phyloP scores from a whole-genome alignment of 2,113 vertebrate species.

The Circaetus cinerascens region DNA sequence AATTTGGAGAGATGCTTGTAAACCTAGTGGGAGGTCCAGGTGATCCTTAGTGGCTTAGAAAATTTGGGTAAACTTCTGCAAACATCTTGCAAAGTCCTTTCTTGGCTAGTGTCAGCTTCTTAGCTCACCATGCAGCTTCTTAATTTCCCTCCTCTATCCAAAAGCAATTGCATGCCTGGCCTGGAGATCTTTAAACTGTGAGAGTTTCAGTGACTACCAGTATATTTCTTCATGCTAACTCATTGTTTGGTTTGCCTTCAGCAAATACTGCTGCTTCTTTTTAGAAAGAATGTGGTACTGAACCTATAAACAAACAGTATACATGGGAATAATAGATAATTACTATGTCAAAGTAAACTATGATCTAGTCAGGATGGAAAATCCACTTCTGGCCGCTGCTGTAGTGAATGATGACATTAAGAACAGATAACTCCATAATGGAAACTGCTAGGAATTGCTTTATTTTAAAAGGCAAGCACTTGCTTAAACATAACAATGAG shows the following conservation, averaged over 20 bases:
- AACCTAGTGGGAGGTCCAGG: neutral
- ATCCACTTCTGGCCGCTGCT: neutral
- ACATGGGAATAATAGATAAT: constrained; percentile 6
- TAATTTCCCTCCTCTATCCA: neutral
- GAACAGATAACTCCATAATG: neutral
- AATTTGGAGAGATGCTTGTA: neutral
- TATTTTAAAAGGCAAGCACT: constrained; percentile 28
- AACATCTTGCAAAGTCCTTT: neutral
- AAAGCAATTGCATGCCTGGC: neutral
- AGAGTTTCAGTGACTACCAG: neutral
- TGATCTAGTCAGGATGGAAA: constrained; percentile 26
- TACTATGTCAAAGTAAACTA: constrained; percentile 19
- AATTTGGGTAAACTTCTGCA: neutral
- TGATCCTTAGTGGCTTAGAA: neutral
- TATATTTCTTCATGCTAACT: neutral
- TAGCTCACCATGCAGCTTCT: neutral
- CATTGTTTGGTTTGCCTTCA: constrained; percentile 12
- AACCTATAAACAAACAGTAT: constrained; percentile 4
- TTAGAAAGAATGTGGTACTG: neutral
- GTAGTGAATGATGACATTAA: neutral
- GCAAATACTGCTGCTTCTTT: neutral
- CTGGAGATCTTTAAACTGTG: neutral
- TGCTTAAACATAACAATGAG: constrained; percentile 9
- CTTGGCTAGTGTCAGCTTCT: neutral
- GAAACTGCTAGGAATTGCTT: neutral